A percentile compares a stretch with the other conserved stretches of the same genome.
Conservation (phyloP, 2,888 invertebrate genomes). For the Physocephala rufipes region DNA sequence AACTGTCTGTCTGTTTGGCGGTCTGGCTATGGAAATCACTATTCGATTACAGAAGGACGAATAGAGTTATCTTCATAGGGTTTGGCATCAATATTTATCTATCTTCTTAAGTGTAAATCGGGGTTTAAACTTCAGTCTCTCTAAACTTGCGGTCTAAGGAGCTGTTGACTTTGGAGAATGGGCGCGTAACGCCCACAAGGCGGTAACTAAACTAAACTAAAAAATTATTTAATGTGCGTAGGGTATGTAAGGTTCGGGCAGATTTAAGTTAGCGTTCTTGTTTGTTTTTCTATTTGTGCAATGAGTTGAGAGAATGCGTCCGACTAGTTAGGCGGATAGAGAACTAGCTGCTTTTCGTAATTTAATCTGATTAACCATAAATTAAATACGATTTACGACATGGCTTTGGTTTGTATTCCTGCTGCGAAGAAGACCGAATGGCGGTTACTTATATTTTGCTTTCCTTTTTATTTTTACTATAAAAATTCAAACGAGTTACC, state of each 20-base stretch:
- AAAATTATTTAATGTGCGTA: neutral
- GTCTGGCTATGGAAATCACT: too few species aligned
- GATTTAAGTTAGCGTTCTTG: neutral
- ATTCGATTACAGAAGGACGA: too few species aligned
- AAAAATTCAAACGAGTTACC: too few species aligned
- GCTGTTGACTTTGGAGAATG: too few species aligned
- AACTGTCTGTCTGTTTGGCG: too few species aligned
- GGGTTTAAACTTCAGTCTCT: too few species aligned
- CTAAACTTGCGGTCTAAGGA: too few species aligned
- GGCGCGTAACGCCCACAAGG: neutral
- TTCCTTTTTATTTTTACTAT: neutral
- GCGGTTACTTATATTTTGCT: neutral
- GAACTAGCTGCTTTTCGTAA: constrained; percentile 53
- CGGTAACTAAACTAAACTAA: neutral
- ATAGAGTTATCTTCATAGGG: too few species aligned
- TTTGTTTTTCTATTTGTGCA: neutral
- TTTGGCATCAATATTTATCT: too few species aligned
- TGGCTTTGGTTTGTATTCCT: constrained; percentile 42
- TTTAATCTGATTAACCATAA: constrained; percentile 63
- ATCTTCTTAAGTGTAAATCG: too few species aligned
- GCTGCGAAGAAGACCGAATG: constrained; percentile 34
- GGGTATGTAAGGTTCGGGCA: neutral
- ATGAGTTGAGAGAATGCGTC: neutral
- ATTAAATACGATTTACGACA: constrained; percentile 60
- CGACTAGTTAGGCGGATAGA: neutral